These are phyloP conservation scores for Zophobas atratus DNA, from an alignment of 1,140 invertebrate genomes.

Conservation along the genomic window DNA sequence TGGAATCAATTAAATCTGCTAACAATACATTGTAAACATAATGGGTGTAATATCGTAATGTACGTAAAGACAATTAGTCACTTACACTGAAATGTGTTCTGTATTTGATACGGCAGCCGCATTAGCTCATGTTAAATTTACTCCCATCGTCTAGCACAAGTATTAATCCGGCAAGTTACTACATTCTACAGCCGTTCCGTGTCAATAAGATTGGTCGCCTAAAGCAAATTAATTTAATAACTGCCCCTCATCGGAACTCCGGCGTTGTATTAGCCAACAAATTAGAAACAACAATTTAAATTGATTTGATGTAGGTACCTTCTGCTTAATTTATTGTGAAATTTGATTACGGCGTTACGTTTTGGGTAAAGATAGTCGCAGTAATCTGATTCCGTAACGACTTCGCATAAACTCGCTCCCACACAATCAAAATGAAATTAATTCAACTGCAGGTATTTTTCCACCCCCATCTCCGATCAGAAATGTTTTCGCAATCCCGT, in stretches of 20 bases:
- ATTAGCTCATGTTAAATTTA: background rate
- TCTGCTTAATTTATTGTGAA: conserved; percentile 21
- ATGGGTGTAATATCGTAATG: background rate
- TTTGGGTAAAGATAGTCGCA: conserved; percentile 4
- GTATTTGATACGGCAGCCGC: background rate
- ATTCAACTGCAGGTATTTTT: background rate
- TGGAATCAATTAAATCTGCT: too few relatives aligned
- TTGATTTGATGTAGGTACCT: conserved; percentile 37
- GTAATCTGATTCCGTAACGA: conserved; percentile 18
- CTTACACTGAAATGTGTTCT: background rate
- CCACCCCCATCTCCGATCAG: background rate
- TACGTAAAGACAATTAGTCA: conserved; percentile 9
- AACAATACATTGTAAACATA: too few relatives aligned
- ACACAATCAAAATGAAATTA: background rate
- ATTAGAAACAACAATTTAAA: conserved; percentile 38
- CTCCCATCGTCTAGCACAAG: background rate
- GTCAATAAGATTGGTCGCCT: conserved; percentile 1
- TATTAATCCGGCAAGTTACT: background rate
- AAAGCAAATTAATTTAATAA: conserved; percentile 24
- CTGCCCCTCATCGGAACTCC: conserved; percentile 8
- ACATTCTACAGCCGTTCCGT: background rate
- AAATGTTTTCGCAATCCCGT: background rate
- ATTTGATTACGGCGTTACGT: conserved; percentile 23
- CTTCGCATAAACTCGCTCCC: background rate
- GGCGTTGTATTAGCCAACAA: conserved; percentile 4